Evolutionary conservation across 2,888 invertebrate species (phyloP), one percentile per base, ranked within the genome.

Genomic region (Apantesis nais): DNA sequence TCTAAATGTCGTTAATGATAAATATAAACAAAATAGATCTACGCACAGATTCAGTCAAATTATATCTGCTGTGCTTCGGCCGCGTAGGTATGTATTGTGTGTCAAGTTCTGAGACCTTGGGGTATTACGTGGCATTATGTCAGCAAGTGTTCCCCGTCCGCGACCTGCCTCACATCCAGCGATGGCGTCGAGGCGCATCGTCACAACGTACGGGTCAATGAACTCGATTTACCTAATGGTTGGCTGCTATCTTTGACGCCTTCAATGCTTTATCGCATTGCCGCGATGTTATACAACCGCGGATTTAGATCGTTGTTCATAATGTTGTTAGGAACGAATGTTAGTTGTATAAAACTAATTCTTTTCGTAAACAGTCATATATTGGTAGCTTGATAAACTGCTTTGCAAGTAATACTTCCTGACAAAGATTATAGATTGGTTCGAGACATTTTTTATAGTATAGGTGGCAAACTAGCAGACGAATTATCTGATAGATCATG

Each of bases 111-210:
- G 66, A 78, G 81, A 76, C 83, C 83, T 83, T 83, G 79, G 63
- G 71, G 72, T 73, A 77, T 78, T 76, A 81, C 84, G 85, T 83
- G 80, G 75, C 78, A 41, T 73, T 76, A 76, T 80, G 80, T 79
- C 77, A 77, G 58, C 60, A 61, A 79, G 78, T 72, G 79, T 74
- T 81, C 79, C 83, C 84, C 83, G 79, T 74, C 79, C 87, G 75
- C 83, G 89, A 89, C 89, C 89, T 89, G 86, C 89, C 89, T 74
- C 85, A 89, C 85, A 78, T 75, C 76, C 76, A 71, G 64, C 74
- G 77, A 67, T 75, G 68, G 79, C 80, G 80, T 80, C 80, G 80
- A 80, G 80, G 72, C 80, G 78, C 78, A 74, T 73, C 84, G 82
- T 78, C 83, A 82, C 78, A 75, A 73, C 73, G 66, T 62, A 39